Conservation (phyloP, 2,888 invertebrate genomes). For the Brenthis daphne region DNA sequence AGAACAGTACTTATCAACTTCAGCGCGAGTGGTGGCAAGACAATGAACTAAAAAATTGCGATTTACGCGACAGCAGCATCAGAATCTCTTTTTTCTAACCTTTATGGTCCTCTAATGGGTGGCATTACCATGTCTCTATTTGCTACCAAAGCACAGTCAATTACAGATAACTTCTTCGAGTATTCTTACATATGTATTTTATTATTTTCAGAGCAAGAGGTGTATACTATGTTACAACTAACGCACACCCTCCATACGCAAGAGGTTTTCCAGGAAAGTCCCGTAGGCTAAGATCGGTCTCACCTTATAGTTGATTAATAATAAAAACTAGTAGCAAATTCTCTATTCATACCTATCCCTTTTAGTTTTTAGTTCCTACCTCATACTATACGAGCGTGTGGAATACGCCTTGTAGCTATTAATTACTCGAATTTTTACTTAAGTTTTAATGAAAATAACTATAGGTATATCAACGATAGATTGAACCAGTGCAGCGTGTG, state of each 20-base stretch:
- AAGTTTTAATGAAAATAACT: no score
- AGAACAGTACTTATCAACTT: no score
- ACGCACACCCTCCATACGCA: conserved; percentile 92
- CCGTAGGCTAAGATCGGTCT: conserved; percentile 61
- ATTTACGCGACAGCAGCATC: no score
- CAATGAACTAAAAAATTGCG: no score
- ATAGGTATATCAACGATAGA: no score
- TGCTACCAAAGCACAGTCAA: not conserved
- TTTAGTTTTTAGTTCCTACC: conserved; percentile 28
- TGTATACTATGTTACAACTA: conserved; percentile 93
- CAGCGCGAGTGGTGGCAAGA: no score
- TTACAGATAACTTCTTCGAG: not conserved
- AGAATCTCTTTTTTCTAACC: no score
- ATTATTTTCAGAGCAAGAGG: conserved; percentile 86
- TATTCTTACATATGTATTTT: not conserved
- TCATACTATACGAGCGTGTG: conserved; percentile 5
- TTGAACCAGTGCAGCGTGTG: no score
- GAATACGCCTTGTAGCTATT: no score
- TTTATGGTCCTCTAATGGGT: no score
- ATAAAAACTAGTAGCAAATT: not conserved
- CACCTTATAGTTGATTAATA: conserved; percentile 62
- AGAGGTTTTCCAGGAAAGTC: conserved; percentile 89
- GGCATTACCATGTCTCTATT: no score
- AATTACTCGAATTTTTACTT: no score
- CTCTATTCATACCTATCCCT: not conserved